Conservation (phyloP, 2,888 invertebrate species). For the Leucoma salicis region DNA sequence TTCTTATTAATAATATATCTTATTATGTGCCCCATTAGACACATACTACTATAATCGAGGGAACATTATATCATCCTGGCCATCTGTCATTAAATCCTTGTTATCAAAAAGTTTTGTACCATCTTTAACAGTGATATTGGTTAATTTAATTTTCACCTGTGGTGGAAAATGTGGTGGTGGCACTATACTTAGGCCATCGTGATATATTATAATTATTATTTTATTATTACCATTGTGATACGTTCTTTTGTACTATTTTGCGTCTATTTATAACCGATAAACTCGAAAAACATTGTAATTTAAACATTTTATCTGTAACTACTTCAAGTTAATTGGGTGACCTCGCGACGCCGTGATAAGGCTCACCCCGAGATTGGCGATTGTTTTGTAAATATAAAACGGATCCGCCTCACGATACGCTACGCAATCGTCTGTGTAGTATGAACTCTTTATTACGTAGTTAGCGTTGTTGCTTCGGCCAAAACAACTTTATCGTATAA, state of each 20-base stretch:
- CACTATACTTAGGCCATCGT: too few species aligned
- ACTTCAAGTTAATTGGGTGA: slow-evolving; percentile 41
- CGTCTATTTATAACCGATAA: slow-evolving; percentile 30
- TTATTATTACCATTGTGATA: too few species aligned
- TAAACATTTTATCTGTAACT: slow-evolving; percentile 29
- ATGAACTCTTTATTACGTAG: slow-evolving; percentile 20
- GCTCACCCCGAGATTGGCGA: slow-evolving; percentile 26
- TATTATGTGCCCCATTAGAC: too few species aligned
- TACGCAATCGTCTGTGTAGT: slow-evolving; percentile 10
- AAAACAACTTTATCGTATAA: slow-evolving; percentile 9
- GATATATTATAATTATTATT: too few species aligned
- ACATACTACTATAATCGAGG: too few species aligned
- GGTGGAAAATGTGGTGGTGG: too few species aligned
- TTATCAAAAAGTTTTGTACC: too few species aligned
- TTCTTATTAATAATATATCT: too few species aligned
- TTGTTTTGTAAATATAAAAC: slow-evolving; percentile 34
- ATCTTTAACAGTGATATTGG: too few species aligned
- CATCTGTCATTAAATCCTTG: too few species aligned
- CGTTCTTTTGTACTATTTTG: not conserved
- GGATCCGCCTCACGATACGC: slow-evolving; percentile 27
- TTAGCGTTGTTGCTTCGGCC: slow-evolving; percentile 2
- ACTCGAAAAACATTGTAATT: slow-evolving; percentile 36
- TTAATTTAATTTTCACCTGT: too few species aligned
- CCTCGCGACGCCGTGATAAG: slow-evolving; percentile 31
- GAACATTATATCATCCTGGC: too few species aligned